These are phyloP conservation scores for Pimephales promelas DNA, from an alignment of 2,113 vertebrate genomes.

Conservation along the genomic window DNA sequence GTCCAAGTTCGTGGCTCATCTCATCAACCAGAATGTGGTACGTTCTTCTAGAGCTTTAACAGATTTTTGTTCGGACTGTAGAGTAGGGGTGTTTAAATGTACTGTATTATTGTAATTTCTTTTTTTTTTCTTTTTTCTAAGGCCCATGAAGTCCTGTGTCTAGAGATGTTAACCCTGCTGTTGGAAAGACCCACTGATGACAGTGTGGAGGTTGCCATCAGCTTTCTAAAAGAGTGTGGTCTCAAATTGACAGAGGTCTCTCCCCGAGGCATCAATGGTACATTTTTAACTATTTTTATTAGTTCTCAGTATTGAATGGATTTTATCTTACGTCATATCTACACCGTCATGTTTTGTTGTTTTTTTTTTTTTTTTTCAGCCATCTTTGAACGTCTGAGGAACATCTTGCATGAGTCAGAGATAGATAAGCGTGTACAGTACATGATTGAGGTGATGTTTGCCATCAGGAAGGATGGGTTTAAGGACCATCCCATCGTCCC, in stretches of 20 bases:
- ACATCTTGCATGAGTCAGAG: slow-evolving; percentile 95
- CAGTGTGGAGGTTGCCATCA: slow-evolving; percentile 95
- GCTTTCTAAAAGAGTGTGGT: slow-evolving; percentile 96
- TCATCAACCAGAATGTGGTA: slow-evolving; percentile 99
- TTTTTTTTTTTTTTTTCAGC: slow-evolving; percentile 79
- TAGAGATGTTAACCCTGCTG: slow-evolving; percentile 97
- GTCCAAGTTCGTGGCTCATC: slow-evolving; percentile 96
- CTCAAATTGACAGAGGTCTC: slow-evolving; percentile 97
- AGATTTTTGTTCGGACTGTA: background rate
- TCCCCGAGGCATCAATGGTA: slow-evolving; percentile 94
- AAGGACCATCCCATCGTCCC: slow-evolving; percentile 93
- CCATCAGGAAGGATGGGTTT: slow-evolving; percentile 96
- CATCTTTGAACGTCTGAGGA: slow-evolving; percentile 96
- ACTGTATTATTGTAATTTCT: background rate
- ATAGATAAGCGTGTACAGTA: slow-evolving; percentile 98
- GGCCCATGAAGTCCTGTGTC: slow-evolving; percentile 95
- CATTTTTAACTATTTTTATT: background rate
- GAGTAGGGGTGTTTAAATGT: too few relatives aligned
- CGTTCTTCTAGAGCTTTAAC: slow-evolving; percentile 55
- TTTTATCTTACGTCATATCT: background rate
- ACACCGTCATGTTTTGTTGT: slow-evolving; percentile 10
- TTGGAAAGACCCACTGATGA: slow-evolving; percentile 96
- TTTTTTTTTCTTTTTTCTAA: slow-evolving; percentile 52
- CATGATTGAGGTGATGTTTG: slow-evolving; percentile 99
- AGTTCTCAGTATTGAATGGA: background rate